Percentiles rank a stretch among this genome's conserved stretches.
Evolutionary conservation across 2,888 invertebrate species (phyloP).

Genomic region (Molorchus minor): DNA sequence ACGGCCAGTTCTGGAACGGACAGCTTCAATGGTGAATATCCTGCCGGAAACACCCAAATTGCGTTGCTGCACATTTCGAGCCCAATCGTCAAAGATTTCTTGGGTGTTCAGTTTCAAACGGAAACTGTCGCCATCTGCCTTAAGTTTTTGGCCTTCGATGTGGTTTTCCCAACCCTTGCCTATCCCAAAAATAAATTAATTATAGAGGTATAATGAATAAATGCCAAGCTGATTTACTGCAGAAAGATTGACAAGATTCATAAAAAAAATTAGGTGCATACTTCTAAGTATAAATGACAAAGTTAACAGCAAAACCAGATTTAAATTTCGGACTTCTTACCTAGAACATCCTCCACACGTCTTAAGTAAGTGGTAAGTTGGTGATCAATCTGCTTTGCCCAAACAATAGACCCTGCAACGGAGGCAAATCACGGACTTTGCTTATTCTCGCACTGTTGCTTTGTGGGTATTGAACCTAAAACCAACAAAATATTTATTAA

Average conservation of each 20-base stretch:
- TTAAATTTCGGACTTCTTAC: constrained; percentile 60
- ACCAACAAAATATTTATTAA: constrained; percentile 37
- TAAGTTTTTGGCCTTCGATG: constrained; percentile 96
- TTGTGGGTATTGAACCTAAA: constrained; percentile 90
- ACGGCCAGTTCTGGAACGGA: constrained; percentile 79
- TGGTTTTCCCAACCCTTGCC: constrained; percentile 99
- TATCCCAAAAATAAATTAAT: too few relatives aligned
- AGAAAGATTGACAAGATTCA: too few relatives aligned
- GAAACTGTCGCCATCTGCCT: constrained; percentile 98
- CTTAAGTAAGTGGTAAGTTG: constrained; percentile 96
- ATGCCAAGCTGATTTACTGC: too few relatives aligned
- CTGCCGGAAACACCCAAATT: constrained; percentile 94
- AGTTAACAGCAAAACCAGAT: constrained; percentile 6
- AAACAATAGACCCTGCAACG: constrained; percentile 97
- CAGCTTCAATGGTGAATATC: constrained; percentile 92
- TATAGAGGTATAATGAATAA: too few relatives aligned
- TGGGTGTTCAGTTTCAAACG: constrained; percentile 94
- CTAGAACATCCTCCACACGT: constrained; percentile 97
- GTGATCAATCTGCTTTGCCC: constrained; percentile 98
- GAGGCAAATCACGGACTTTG: constrained; percentile 92
- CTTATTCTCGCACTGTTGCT: constrained; percentile 94
- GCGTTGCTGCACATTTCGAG: constrained; percentile 90
- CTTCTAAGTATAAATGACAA: too few relatives aligned
- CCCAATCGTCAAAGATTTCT: constrained; percentile 99
- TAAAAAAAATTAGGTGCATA: too few relatives aligned